Conservation (phyloP, 2,797 vertebrate genomes). For the Sciurus carolinensis region DNA sequence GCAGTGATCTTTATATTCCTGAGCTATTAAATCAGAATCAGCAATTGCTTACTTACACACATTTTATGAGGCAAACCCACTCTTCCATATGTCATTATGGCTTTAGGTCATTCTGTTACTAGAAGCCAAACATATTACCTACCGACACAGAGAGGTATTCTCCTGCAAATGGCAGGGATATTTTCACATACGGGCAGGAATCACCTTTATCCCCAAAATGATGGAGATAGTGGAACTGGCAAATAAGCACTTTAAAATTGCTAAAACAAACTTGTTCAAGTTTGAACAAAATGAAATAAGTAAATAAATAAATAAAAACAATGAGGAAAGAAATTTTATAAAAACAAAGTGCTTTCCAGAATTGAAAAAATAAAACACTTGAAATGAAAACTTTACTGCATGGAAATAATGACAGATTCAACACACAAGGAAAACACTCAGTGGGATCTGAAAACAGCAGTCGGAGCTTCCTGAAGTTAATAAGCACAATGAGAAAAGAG, state of each 20-base stretch:
- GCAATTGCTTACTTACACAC: not conserved
- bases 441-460: slow-evolving; percentile 15
- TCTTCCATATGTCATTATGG: not conserved
- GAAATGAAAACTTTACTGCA: not conserved
- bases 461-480: not conserved
- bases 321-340: not conserved
- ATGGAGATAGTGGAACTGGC: not conserved
- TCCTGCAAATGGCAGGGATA: not conserved
- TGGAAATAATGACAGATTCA: slow-evolving; percentile 33
- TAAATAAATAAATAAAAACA: not conserved
- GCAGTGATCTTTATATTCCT: not conserved
- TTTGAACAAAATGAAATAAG: not conserved
- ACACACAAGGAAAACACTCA: not conserved
- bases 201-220: not conserved
- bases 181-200: not conserved
- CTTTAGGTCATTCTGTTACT: not conserved
- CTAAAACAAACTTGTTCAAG: not conserved
- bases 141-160: not conserved
- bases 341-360: not conserved
- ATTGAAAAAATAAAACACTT: not conserved
- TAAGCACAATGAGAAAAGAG: slow-evolving; percentile 16
- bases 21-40: slow-evolving; percentile 1
- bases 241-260: slow-evolving; percentile 22
- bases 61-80: not conserved
- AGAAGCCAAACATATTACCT: not conserved